Percentiles rank a stretch among this genome's conserved stretches.
Conservation (phyloP, 2,113 vertebrate species). For the Corynorhinus townsendii region DNA sequence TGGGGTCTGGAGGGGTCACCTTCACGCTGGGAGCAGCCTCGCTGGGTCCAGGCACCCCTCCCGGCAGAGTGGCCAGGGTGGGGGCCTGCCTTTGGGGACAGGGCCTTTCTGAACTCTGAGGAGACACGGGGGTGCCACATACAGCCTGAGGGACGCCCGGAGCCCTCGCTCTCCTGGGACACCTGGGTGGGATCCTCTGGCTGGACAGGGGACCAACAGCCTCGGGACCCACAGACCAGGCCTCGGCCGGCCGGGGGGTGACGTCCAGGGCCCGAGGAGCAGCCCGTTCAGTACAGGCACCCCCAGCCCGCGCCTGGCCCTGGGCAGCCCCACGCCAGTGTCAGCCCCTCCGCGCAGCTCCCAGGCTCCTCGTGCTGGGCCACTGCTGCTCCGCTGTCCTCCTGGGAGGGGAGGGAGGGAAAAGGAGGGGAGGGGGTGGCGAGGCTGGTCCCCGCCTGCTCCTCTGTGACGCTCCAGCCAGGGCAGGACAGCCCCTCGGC, state of each 20-base stretch:
- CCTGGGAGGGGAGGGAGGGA: too few species aligned
- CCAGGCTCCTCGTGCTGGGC: too few species aligned
- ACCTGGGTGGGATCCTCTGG: background rate
- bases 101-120: background rate
- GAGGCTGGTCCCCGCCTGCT: background rate
- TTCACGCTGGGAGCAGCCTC: fast-evolving
- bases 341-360: too few species aligned
- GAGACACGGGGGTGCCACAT: fast-evolving
- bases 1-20: fast-evolving
- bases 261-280: background rate
- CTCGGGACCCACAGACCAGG: fast-evolving
- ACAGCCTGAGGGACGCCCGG: too few species aligned
- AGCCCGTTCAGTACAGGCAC: too few species aligned
- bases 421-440: too few species aligned
- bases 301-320: too few species aligned
- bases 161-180: fast-evolving
- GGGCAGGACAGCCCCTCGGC: too few species aligned
- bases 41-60: background rate
- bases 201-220: fast-evolving
- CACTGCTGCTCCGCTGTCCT: too few species aligned
- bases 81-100: background rate
- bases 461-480: background rate
- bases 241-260: background rate
- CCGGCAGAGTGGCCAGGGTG: background rate
- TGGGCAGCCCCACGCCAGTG: too few species aligned